These are phyloP conservation scores for Stenodera caucasica DNA, from an alignment of 2,888 invertebrate genomes.

Conservation along the genomic window DNA sequence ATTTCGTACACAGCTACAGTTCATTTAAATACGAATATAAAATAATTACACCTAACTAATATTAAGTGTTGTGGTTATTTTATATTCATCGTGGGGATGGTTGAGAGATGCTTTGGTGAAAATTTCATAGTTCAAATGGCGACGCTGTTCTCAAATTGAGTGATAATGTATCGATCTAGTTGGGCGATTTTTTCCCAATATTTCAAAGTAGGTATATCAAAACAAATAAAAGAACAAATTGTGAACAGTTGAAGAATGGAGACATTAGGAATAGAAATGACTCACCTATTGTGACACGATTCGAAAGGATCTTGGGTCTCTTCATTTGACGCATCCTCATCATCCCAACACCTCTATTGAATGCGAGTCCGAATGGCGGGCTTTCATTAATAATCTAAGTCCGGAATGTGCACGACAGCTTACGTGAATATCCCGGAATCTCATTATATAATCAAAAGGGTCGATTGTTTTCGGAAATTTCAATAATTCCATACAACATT, in stretches of 20 bases:
- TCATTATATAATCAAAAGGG: slow-evolving; percentile 29
- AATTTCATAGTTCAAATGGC: slow-evolving; percentile 1
- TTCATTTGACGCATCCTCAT: slow-evolving; percentile 26
- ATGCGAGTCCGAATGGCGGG: slow-evolving; percentile 31
- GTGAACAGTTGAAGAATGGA: not conserved
- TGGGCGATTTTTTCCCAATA: not conserved
- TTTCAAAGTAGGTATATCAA: not conserved
- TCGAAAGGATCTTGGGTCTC: slow-evolving; percentile 21
- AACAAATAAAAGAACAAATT: slow-evolving; percentile 3
- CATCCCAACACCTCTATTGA: slow-evolving; percentile 24
- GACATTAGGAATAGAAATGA: slow-evolving; percentile 17
- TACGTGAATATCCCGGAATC: slow-evolving; percentile 30
- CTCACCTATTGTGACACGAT: slow-evolving; percentile 20
- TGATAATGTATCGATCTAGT: slow-evolving; percentile 5
- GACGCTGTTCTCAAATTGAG: not conserved
- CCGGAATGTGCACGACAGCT: slow-evolving; percentile 33
- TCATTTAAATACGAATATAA: no score
- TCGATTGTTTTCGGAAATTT: slow-evolving; percentile 30
- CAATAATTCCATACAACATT: slow-evolving; percentile 15
- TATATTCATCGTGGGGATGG: not conserved
- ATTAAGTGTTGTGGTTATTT: not conserved
- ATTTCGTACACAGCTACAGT: not conserved
- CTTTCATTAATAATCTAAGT: slow-evolving; percentile 36
- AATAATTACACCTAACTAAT: no score
- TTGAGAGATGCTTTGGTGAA: no score